Base-by-base conservation (phyloP, 2,888 invertebrate species). In the Andrena marginata region DNA sequence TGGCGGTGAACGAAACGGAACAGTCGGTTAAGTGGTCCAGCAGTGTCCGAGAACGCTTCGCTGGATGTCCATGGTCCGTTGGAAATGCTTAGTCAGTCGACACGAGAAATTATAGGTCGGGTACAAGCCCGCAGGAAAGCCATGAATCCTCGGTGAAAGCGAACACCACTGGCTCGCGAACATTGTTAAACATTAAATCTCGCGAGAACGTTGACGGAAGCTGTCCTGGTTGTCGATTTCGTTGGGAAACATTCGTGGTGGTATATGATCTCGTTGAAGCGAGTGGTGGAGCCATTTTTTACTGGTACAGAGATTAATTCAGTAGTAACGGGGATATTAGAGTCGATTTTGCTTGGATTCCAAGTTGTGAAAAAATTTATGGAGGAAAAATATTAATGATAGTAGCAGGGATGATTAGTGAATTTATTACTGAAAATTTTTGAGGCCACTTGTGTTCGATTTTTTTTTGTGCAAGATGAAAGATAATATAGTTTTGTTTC, bases 81-180 rank as follows among this genome's bases (percentile, higher is more conserved):
- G 89, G 85, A 91, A 90, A 90, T 90, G 91, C 90, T 91, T 90
- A 89, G 89, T 91, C 91, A 91, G 91, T 87, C 86, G 86, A 88
- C 88, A 84, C 79, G 86, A 87, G 87, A 87, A 90, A 90, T 90
- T 90, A 90, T 89, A 85, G 85, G 70, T 82, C 35, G 69, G 73
- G 73, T 63, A 69, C 73, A 64, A 67, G 48, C 60, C 59, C 54
- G 26, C 80, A 35, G 84, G 74, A 80, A 84, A 60, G 51, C 71
- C 68, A 77, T 84, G 84, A 80, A 77, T 84, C 54, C 77, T 64
- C 65, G 23, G 56, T 23, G 76, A 77, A 70, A 63, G 76, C 80
- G 84, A 84, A 84, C 73, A 84, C 63, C 64, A 23, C 29, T 26
- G 42, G 42, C 48, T 10, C 49, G 56, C 35, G 49, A 7, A n/a